Evolutionary conservation across 2,797 vertebrate species (phyloP).

Genomic region (Phataginus tricuspis): DNA sequence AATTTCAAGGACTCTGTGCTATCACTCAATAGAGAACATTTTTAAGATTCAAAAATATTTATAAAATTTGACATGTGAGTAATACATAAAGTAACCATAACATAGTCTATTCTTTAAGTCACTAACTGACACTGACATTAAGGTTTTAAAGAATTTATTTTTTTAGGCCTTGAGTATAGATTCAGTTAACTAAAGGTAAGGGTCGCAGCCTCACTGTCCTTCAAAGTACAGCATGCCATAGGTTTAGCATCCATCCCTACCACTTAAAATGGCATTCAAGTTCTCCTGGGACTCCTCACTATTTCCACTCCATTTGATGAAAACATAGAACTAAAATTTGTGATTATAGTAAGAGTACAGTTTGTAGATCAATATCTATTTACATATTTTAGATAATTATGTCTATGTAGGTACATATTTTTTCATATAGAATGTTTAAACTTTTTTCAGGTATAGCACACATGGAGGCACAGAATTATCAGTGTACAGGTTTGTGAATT

Average conservation of each 20-base stretch:
- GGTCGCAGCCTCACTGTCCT: background rate
- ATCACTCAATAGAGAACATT: background rate
- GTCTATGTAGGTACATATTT: background rate
- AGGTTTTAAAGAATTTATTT: background rate
- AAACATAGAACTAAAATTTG: background rate
- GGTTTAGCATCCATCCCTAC: background rate
- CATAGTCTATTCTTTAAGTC: background rate
- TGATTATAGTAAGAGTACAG: background rate
- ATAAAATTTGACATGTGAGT: background rate
- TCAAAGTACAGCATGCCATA: background rate
- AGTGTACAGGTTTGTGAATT: background rate
- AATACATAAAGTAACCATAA: background rate
- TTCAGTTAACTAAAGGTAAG: background rate
- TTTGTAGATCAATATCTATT: background rate
- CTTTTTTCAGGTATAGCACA: background rate
- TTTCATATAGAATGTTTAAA: background rate
- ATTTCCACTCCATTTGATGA: background rate
- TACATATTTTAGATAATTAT: background rate
- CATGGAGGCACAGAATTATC: background rate
- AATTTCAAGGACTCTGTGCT: background rate
- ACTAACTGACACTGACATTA: background rate
- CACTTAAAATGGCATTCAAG: background rate
- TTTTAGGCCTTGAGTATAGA: background rate
- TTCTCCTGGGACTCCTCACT: background rate
- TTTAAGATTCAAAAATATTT: background rate